phyloP scores from a whole-genome alignment of 1,140 invertebrate genomes.

The Drosophila sucinea region DNA sequence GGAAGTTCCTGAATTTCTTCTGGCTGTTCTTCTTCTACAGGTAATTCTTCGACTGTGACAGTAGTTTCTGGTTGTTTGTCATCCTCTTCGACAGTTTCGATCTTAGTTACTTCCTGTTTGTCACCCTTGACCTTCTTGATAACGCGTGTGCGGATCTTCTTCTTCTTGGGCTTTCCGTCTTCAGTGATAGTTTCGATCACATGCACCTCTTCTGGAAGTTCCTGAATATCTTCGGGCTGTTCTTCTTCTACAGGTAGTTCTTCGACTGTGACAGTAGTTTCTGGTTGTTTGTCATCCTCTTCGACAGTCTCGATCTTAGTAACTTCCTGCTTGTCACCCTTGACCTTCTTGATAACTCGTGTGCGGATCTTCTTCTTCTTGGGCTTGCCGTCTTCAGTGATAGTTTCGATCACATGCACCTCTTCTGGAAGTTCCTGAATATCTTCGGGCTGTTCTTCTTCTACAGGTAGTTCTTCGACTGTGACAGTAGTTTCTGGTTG shows the following conservation, averaged over 20 bases:
- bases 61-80: conserved; percentile 1
- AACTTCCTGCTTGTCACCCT: conserved; percentile 4
- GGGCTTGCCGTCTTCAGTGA: not conserved
- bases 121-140: conserved; percentile 11
- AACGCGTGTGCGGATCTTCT: conserved; percentile 13
- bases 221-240: not conserved
- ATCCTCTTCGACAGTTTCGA: conserved; percentile 12
- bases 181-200: not conserved
- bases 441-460: not conserved
- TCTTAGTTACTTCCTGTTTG: conserved; percentile 10
- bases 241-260: not conserved
- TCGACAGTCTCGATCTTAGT: conserved; percentile 4
- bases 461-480: not conserved
- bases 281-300: not conserved
- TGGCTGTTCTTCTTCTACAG: not conserved
- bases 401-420: not conserved
- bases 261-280: not conserved
- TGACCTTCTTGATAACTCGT: conserved; percentile 5
- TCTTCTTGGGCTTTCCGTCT: conserved; percentile 4
- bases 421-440: conserved; percentile 1
- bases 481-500: not conserved
- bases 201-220: conserved; percentile 1
- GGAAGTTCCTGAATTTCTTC: conserved; percentile 9
- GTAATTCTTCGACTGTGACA: not conserved
- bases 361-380: conserved; percentile 9